A percentile compares a stretch with the other conserved stretches of the same genome.
phyloP scores from a whole-genome alignment of 1,140 invertebrate species.

The Drosophila parabipectinata region DNA sequence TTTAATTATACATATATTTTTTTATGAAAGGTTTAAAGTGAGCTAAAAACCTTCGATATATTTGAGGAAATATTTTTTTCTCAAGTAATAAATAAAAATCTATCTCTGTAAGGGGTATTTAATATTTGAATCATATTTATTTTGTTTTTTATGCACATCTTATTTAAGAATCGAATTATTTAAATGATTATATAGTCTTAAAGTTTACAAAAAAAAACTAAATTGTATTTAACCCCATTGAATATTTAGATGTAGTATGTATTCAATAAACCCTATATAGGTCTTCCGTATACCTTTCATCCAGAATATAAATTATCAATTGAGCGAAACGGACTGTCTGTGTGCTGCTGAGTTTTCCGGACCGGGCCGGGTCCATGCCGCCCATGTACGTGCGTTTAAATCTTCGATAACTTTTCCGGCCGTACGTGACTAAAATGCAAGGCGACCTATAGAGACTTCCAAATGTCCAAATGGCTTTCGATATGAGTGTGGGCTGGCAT shows the following conservation, averaged over 20 bases:
- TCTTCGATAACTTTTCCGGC: slow-evolving; percentile 76
- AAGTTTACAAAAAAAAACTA: no score
- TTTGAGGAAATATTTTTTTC: no score
- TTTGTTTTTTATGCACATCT: no score
- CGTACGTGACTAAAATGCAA: slow-evolving; percentile 77
- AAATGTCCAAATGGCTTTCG: slow-evolving; percentile 39
- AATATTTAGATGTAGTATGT: neutral
- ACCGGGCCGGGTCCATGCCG: neutral
- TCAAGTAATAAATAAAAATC: no score
- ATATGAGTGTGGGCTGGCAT: slow-evolving; percentile 2
- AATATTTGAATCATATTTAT: no score
- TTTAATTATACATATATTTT: neutral
- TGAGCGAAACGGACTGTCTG: slow-evolving; percentile 26
- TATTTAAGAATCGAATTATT: no score
- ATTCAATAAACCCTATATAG: slow-evolving; percentile 1
- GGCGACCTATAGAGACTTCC: slow-evolving; percentile 53
- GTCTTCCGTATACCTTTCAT: neutral
- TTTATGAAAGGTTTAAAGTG: no score
- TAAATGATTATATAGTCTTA: no score
- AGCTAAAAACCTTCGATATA: no score
- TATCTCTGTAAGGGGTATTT: no score
- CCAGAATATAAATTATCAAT: slow-evolving; percentile 7
- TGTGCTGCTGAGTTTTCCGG: slow-evolving; percentile 34
- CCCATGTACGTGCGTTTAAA: slow-evolving; percentile 77
- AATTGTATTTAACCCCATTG: neutral